A percentile compares a stretch with the other conserved stretches of the same genome.
Evolutionary conservation across 2,113 vertebrate species (phyloP).

Genomic region (Bos javanicus): DNA sequence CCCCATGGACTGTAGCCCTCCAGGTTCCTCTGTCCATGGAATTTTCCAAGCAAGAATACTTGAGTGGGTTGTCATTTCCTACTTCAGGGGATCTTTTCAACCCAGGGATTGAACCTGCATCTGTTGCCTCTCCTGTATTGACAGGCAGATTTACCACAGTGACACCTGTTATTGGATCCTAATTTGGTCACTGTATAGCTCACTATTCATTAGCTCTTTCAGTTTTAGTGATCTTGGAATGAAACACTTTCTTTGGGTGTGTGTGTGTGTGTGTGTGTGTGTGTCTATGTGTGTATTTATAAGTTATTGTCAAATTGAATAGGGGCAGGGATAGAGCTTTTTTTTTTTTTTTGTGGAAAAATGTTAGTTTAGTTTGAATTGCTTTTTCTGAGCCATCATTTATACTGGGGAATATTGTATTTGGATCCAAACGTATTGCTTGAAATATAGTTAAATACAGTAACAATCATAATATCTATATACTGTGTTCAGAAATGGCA

Average conservation of each 20-base stretch:
- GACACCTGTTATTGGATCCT: neutral
- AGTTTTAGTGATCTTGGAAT: neutral
- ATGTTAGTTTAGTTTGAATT: conserved; percentile 11
- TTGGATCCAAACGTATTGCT: neutral
- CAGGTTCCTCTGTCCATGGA: neutral
- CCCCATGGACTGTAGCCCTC: neutral
- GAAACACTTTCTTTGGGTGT: neutral
- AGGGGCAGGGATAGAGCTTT: neutral
- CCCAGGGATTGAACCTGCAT: neutral
- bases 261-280: fast-evolving
- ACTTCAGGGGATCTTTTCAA: neutral
- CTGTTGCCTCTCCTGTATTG: neutral
- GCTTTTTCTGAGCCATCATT: neutral
- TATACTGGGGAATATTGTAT: conserved; percentile 20
- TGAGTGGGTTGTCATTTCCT: neutral
- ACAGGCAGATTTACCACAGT: neutral
- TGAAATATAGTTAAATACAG: neutral
- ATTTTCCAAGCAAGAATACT: neutral
- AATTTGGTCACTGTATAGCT: neutral
- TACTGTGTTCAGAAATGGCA: neutral
- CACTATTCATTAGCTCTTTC: neutral
- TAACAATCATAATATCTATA: neutral
- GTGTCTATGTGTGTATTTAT: neutral
- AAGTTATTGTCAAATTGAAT: conserved; percentile 13
- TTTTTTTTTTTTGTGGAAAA: neutral